Evolutionary conservation across 2,113 vertebrate genomes (phyloP), one percentile per base, ranked within the genome.

Genomic region (Edolisoma coerulescens): DNA sequence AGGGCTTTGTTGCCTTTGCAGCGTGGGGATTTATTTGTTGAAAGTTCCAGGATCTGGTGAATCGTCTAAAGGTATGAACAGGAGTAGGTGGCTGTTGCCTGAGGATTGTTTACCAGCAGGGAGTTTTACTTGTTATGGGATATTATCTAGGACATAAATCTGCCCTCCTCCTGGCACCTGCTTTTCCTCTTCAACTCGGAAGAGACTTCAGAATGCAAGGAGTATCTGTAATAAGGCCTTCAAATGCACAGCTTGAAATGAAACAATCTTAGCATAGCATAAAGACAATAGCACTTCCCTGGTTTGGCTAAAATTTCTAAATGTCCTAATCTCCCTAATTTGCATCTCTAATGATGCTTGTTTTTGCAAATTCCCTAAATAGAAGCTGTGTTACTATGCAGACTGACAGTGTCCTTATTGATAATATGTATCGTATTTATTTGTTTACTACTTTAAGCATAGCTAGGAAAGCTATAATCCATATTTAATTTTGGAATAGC

Each of bases 231-330:
- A 93, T 86, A 85, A 88, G 49, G 32, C 44, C 44, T 87, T 94
- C 69, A 94, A 65, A 91, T 39, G n/a, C 69, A 90, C 42, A 86
- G 71, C 68, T 86, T 78, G 88, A 94, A 93, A 82, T 45, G 84
- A 94, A 85, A 65, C 37, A 76, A 47, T 79, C 28, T 59, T 52
- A 89, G 39, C 67, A 67, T 17, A 57, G 21, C 33, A 65, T 83
- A 92, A 82, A 91, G 91, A 84, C 77, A 91, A 39, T 65, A 93
- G 52, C 61, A 52, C 24, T 80, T 88, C 65, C 20, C 68, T 68
- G 44, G 19, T 88, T 83, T 92, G 56, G 81, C 44, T 95, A 75
- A 70, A 67, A 86, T 81, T 74, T 89, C 53, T 73, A 21, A 60
- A 73, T 63, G 23, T 68, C 57, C 76, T 87, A 49, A 53, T 94